A percentile compares a stretch with the other conserved stretches of the same genome.
Conservation (phyloP, 2,113 vertebrate genomes). For the Notothenia rossii region DNA sequence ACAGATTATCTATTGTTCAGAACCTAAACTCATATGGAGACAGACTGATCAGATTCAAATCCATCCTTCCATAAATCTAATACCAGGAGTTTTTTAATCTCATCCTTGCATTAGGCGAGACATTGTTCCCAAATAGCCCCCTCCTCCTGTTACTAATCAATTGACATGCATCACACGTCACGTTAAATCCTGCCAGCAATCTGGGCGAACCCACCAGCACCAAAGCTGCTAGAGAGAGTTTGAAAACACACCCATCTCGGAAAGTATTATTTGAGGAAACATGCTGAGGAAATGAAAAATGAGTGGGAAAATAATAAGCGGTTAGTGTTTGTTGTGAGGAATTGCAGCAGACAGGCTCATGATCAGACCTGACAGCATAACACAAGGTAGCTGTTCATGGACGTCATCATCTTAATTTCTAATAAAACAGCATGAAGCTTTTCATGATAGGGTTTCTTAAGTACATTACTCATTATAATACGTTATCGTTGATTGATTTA, state of each 20-base stretch:
- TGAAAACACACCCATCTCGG: conserved; percentile 3
- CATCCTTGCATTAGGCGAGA: conserved; percentile 17
- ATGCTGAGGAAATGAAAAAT: background rate
- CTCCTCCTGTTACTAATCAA: conserved; percentile 52
- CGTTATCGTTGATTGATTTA: no score
- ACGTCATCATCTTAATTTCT: conserved; percentile 3
- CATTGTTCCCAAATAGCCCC: conserved; percentile 22
- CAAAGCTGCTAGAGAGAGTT: background rate
- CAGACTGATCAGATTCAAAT: background rate
- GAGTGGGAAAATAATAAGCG: background rate
- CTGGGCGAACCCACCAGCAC: conserved; percentile 13
- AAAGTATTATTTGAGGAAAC: background rate
- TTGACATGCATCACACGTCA: conserved; percentile 70
- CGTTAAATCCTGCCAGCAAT: conserved; percentile 40
- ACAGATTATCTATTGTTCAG: conserved; percentile 57
- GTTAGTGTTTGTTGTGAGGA: conserved; percentile 26
- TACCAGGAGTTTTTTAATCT: conserved; percentile 3
- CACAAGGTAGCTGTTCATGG: conserved; percentile 16
- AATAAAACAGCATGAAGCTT: background rate
- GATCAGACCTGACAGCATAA: conserved; percentile 31
- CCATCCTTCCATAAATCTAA: background rate
- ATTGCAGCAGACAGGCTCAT: conserved; percentile 16
- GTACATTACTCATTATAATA: no score
- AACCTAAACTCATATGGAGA: conserved; percentile 35
- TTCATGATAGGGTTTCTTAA: no score